Base-by-base conservation (phyloP, 2,797 vertebrate genomes). In the Erpetoichthys calabaricus region DNA sequence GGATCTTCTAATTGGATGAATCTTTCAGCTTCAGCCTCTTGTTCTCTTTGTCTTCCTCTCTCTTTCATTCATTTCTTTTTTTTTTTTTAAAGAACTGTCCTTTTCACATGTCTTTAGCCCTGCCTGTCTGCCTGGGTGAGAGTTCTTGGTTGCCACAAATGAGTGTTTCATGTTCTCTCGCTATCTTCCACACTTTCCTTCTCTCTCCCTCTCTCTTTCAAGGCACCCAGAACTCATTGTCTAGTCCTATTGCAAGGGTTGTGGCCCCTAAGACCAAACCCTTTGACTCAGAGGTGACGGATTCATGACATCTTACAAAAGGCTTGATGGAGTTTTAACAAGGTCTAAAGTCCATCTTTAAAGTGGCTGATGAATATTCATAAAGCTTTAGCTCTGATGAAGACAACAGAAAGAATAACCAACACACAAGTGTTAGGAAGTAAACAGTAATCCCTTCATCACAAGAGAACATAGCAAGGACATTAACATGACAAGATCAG, bases 271-370 rank as follows among this genome's bases (percentile, higher is more conserved):
- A 75, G 69, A 73, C 66, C 65, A 78, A 71, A 73, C 73, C 76
- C 73, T 80, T 77, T 84, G 76, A 86, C 81, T 80, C 68, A 66
- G 68, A 25, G 73, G 71, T 71, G 79, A 82, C 75, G 70, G 73
- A 82, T 73, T 76, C 68, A 70, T 81, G 75, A 75, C 69, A 67
- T 57, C 60, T 69, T 66, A 67, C 68, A 74, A 71, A 70, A 75
- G 67, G 59, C 50, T 63, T 70, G 73, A 77, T 68, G 65, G 66
- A 68, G 70, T 74, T 80, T 81, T 74, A 73, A 74, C 69, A 69
- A 68, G 69, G 70, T 65, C 62, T 63, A 68, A 71, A 70, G 68
- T 74, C 74, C 57, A 59, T 69, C 64, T 54, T 64, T 59, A 59
- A 56, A 64, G 70, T 54, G 47, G 67, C 65, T 68, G 54, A 76